phyloP scores from a whole-genome alignment of 2,797 vertebrate genomes.

The Vipera latastei region DNA sequence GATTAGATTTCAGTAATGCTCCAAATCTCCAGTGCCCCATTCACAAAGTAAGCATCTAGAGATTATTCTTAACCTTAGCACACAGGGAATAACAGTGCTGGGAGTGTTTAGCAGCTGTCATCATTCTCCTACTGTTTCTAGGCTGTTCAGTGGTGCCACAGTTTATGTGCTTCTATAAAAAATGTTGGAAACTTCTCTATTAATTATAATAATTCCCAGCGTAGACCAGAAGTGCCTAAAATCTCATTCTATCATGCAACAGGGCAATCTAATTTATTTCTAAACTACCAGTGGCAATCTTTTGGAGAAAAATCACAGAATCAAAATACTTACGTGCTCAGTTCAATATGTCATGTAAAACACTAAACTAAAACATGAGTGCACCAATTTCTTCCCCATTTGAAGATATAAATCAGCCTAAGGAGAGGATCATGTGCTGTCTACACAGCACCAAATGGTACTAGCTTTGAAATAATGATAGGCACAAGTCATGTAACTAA shows the following conservation, averaged over 20 bases:
- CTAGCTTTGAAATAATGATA: not conserved
- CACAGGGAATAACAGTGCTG: not conserved
- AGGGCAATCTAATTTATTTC: not conserved
- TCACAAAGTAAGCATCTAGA: slow-evolving; percentile 32
- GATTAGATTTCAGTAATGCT: slow-evolving; percentile 17
- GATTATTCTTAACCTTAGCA: slow-evolving; percentile 20
- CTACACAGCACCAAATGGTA: not conserved
- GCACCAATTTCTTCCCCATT: not conserved
- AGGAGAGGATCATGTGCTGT: not conserved
- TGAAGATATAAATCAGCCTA: not conserved
- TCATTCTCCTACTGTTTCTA: slow-evolving; percentile 1
- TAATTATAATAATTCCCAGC: slow-evolving; percentile 3
- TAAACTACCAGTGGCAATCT: not conserved
- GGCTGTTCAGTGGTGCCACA: not conserved
- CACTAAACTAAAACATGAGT: not conserved
- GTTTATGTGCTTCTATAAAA: not conserved
- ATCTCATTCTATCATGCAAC: not conserved
- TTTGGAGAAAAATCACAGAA: not conserved
- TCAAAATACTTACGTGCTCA: not conserved
- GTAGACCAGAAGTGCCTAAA: not conserved
- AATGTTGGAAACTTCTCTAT: not conserved
- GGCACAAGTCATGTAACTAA: not conserved
- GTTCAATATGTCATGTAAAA: not conserved
- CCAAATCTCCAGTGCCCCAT: not conserved
- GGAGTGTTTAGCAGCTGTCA: not conserved